Percentiles rank a stretch among this genome's conserved stretches.
Conservation (phyloP, 2,888 invertebrate species). For the Mamestra brassicae region DNA sequence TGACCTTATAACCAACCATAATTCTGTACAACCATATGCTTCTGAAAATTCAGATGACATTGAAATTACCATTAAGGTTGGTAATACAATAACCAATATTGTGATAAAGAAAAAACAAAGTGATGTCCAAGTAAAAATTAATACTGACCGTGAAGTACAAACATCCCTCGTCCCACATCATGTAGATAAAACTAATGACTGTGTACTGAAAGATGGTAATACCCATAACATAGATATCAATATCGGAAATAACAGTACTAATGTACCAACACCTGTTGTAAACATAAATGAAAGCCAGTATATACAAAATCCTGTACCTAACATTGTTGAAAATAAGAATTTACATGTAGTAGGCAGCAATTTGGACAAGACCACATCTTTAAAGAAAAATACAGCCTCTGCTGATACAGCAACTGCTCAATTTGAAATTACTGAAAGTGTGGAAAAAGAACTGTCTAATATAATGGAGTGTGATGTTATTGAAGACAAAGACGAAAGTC, state of each 20-base stretch:
- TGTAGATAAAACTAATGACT: conserved; percentile 54
- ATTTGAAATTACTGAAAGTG: conserved; percentile 85
- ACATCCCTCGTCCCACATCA: conserved; percentile 74
- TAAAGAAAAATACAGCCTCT: conserved; percentile 84
- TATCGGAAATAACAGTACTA: conserved; percentile 51
- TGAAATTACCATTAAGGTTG: conserved; percentile 84
- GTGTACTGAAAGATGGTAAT: conserved; percentile 44
- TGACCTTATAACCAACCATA: conserved; percentile 60
- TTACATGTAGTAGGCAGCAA: conserved; percentile 24
- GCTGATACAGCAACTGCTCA: conserved; percentile 82
- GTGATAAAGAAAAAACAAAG: conserved; percentile 82
- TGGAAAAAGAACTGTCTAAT: conserved; percentile 83
- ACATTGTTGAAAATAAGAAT: conserved; percentile 36
- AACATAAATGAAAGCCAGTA: conserved; percentile 21
- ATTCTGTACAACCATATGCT: conserved; percentile 57
- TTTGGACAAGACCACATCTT: conserved; percentile 70
- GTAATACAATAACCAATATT: conserved; percentile 82
- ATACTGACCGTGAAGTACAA: conserved; percentile 81
- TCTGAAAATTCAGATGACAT: conserved; percentile 77
- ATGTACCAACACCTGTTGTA: conserved; percentile 48
- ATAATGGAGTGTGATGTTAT: conserved; percentile 77
- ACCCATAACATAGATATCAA: conserved; percentile 68
- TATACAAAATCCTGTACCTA: conserved; percentile 5
- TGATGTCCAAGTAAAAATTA: conserved; percentile 81
- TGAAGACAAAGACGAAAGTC: conserved; percentile 43